Base-by-base conservation (phyloP, 2,797 vertebrate species). In the Eulemur albifrons region DNA sequence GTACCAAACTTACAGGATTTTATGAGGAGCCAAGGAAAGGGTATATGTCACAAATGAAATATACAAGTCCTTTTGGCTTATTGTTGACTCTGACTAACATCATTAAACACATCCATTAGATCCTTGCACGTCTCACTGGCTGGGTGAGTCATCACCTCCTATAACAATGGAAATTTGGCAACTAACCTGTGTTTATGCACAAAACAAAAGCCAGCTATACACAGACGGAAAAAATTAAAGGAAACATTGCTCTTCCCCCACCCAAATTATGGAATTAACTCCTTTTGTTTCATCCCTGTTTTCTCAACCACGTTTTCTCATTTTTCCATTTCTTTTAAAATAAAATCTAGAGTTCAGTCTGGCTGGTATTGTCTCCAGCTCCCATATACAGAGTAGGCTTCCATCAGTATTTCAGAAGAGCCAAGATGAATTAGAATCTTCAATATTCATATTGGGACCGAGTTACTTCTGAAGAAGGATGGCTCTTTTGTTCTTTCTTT, bases 401-500 rank as follows among this genome's bases (percentile, higher is more conserved):
- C 45, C 73, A 21, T 54, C 38, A 3, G 32, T 38, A 61, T 70
- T 70, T 95, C 15, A 77, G 63, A 91, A 63, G 72, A 72, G 57
- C 32, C 67, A 43, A 0, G 15, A 90, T 75, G 50, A 88, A 92
- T 88, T 30, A 38, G 13, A 4, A 25, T 80, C 32, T 84, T 93
- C 72, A 35, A 57, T 79, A 89, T 67, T 88, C 83, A 59, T 11
- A 48, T 63, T 14, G 72, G 52, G 65, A 57, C 81, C 18, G 12
- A 5, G 40, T 83, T 48, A 80, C 72, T 96, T 85, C 92, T 73
- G 61, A 77, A 79, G 40, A 65, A 63, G 27, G 81, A 57, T 1
- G 30, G 52, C 25, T 70, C 54, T 93, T 95, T 92, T 88, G 83
- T 84, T 80, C 92, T 65, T 67, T 52, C 67, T 65, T 63, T 69